Evolutionary conservation across 2,113 vertebrate genomes (phyloP), one percentile per base, ranked within the genome.

Genomic region (Puntigrus tetrazona): DNA sequence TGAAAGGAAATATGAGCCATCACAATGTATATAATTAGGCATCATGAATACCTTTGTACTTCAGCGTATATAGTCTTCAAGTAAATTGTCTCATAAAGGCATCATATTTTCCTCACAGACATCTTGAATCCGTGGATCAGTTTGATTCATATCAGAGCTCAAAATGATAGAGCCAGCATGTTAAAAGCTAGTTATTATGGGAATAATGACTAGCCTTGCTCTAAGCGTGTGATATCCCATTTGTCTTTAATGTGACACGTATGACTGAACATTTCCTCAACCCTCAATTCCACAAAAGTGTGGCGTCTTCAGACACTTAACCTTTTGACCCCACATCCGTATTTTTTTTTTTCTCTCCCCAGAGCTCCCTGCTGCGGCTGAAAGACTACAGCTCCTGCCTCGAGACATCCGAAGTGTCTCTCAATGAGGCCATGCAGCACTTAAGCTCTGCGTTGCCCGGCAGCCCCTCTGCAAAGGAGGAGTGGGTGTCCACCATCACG

Each of bases 351-450:
- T 31, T 9, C 27, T 31, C 34, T 57, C 29, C 20, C 10, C 87
- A 99, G 98, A 96, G 96, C 85, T 97, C 98, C n/a, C 90, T 98
- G 85, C 92, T 99, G 84, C 95, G 94, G 85, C 91, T 96, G 79
- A 90, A 96, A 91, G 97, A 99, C 90, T 95, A 94, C 88, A 93
- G 88, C 86, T 96, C 97, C 86, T 99, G 98, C 90, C 93, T 99
- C 38, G 96, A 97, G 86, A 95, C 92, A 91, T 97, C 97, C 0
- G 97, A 98, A n/a, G 93, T 98, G 90, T 95, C 97, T 22, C 92
- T 99, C 87, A 95, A 97, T 0, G 98, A 99, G 92, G 96, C 97
- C 5, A 91, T 98, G 86, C 97, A 97, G 92, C 97, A 99, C 90
- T 95, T 99, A 92, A 94, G 94, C 82, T 95, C 94, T 25, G 85